phyloP scores from a whole-genome alignment of 1,140 invertebrate genomes.

The Nephila pilipes region DNA sequence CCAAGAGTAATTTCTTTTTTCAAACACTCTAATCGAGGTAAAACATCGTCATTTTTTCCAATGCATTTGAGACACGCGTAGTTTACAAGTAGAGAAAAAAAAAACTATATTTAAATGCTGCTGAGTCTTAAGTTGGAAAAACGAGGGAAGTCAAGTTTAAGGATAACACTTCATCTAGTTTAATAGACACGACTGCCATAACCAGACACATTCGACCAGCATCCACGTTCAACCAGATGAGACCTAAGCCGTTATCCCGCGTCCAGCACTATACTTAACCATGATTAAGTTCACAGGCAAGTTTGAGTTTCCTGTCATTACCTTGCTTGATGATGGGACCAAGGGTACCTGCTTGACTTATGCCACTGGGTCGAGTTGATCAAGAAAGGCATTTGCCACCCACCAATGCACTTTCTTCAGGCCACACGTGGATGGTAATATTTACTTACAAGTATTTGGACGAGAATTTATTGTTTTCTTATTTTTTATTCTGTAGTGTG shows the following conservation, averaged over 20 bases:
- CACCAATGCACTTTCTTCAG: conserved; percentile 1
- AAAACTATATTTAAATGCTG: conserved; percentile 30
- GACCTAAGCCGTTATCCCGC: conserved; percentile 25
- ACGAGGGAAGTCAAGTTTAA: conserved; percentile 25
- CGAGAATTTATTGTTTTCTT: neutral
- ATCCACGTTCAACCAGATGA: conserved; percentile 30
- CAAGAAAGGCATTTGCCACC: conserved; percentile 62
- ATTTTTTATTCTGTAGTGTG: neutral
- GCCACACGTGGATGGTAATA: conserved; percentile 57
- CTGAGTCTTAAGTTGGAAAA: neutral
- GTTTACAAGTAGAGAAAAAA: conserved; percentile 30
- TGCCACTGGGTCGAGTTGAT: neutral
- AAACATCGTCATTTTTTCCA: conserved; percentile 28
- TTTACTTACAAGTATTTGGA: conserved; percentile 55
- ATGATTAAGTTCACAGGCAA: conserved; percentile 68
- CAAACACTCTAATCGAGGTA: conserved; percentile 16
- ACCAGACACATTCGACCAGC: conserved; percentile 39
- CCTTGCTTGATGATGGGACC: conserved; percentile 19
- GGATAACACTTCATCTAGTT: conserved; percentile 37
- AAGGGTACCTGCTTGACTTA: neutral
- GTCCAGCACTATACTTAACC: conserved; percentile 59
- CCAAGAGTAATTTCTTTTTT: neutral
- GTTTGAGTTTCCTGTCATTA: conserved; percentile 70
- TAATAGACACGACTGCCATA: conserved; percentile 60
- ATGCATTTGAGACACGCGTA: conserved; percentile 47